Conservation (phyloP, 2,113 vertebrate genomes). For the Coptodon rendalli region DNA sequence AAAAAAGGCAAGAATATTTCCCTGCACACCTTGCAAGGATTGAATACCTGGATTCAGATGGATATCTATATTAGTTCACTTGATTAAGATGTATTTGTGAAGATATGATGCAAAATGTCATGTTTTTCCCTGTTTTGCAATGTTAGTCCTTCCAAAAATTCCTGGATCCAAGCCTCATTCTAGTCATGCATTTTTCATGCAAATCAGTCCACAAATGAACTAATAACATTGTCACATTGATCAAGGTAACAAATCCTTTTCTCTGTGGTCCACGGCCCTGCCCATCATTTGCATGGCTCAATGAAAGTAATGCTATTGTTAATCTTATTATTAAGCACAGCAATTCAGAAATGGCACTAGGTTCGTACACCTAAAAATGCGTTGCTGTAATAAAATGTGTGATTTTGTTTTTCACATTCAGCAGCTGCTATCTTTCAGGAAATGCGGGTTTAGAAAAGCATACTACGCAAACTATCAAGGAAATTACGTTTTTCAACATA, state of each 20-base stretch:
- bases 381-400: not conserved
- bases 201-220: not conserved
- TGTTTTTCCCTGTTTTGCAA: not conserved
- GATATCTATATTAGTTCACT: not conserved
- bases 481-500: not conserved
- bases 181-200: not conserved
- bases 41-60: not conserved
- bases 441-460: not conserved
- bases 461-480: not conserved
- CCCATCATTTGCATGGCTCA: not conserved
- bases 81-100: not conserved
- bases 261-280: not conserved
- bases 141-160: not conserved
- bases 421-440: not conserved
- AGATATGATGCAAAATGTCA: not conserved
- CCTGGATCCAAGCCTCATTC: not conserved
- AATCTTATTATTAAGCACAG: not conserved
- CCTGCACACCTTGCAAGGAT: not conserved
- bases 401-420: not conserved
- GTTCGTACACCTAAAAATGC: accelerated
- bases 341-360: not conserved
- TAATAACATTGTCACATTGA: not conserved
- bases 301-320: not conserved
- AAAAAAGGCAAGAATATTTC: too few relatives aligned
- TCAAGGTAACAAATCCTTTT: not conserved